Evolutionary conservation across 1,140 invertebrate genomes (phyloP), one percentile per base, ranked within the genome.

Genomic region (Lucilia cuprina): DNA sequence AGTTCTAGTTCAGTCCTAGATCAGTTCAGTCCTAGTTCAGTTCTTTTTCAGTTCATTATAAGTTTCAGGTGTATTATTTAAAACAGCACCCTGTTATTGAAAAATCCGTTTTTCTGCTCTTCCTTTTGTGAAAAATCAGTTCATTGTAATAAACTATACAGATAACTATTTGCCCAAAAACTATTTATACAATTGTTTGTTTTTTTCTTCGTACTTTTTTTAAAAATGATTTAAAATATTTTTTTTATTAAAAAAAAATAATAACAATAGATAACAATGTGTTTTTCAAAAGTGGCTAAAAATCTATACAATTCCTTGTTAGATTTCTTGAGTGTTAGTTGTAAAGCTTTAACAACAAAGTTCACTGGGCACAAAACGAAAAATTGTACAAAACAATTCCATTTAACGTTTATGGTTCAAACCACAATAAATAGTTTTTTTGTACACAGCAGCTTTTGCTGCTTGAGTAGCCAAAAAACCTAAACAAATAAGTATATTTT

Each of bases 261-360:
- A n/a, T 17, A 80, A 80, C 77, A 80, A 80, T 80, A 50, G 77
- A n/a, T 12, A 49, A 80, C 77, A 80, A 77, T 41, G 13, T 80
- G 10, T 80, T 50, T 41, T 78, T 4, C 19, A 8, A 77, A 55
- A 12, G 50, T 41, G 35, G 35, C 13, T 60, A 17, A 70, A 70
- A 70, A 21, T 21, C 65, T 70, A 70, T 21, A 70, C 14, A 70
- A 70, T 70, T 70, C n/a, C 65, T 70, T 70, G 65, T 70, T 70
- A 70, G 21, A 70, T 70, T 70, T 70, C n/a, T n/a, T 49, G 41
- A 80, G 77, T 80, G 77, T 80, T 80, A 80, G 41, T 80, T 80
- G 19, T 80, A 25, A 77, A 21, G 77, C 77, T 80, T 47, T 80
- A 8, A 35, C 41, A 21, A 17, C n/a, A n/a, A n/a, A 65, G 65